Evolutionary conservation across 2,113 vertebrate species (phyloP), one percentile per base, ranked within the genome.

Genomic region (Xyliphius kryptos): DNA sequence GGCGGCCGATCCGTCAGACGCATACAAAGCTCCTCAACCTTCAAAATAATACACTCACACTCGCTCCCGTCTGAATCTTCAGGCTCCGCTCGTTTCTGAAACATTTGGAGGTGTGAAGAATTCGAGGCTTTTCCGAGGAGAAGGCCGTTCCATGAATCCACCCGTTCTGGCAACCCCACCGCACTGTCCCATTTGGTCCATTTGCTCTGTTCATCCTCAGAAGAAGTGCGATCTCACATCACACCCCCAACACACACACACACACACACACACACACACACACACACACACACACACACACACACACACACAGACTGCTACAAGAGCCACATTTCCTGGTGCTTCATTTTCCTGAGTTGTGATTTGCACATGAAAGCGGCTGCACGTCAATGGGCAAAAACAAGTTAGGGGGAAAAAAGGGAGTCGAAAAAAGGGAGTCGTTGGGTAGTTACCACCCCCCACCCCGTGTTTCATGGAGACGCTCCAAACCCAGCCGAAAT

Each of bases 191-290:
- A 65, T 70, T 76, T 72, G 73, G 80, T 84, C 82, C 82, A 81
- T 86, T 87, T 87, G 85, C 85, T 77, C 79, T 76, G 72, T 72
- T 74, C 72, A 79, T 83, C 80, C 75, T 76, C 73, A 77, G 79
- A 83, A 81, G 83, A 87, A 84, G 82, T 83, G 83, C 73, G 80
- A 81, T 85, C 83, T 82, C 82, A 77, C 82, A 80, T 85, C 81
- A 81, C 79, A 81, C 17, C 48, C 16, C 32, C 15, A 46, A 17
- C 46, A 11, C 16, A 16, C 49, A 43, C 50, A 44, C 49, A 22
- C 19, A 43, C 49, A 43, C 49, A 53, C 36, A 53, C 61, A 53
- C 49, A 54, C 50, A 56, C 41, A 46, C 50, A 46, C 50, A 64
- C 48, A 37, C 61, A 55, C 61, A 32, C 40, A 52, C 40, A 19